phyloP scores from a whole-genome alignment of 2,888 invertebrate species.

The Diploptera punctata region DNA sequence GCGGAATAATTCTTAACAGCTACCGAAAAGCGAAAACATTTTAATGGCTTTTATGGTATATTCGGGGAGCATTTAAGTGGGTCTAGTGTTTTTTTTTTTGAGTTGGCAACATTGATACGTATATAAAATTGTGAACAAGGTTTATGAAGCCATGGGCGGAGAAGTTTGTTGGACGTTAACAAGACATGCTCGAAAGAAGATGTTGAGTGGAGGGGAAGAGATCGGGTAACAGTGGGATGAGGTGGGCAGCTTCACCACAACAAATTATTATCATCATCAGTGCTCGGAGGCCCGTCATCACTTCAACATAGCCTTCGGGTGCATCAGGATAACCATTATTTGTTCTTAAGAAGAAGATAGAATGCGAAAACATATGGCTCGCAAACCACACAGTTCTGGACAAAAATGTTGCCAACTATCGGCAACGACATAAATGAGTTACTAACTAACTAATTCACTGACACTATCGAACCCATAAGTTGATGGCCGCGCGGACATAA shows the following conservation, averaged over 20 bases:
- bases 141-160: neutral
- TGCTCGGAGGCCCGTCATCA: constrained; percentile 24
- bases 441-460: too few species aligned
- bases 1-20: too few species aligned
- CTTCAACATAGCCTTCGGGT: constrained; percentile 32
- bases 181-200: neutral
- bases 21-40: too few species aligned
- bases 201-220: neutral
- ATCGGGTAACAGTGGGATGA: constrained; percentile 1
- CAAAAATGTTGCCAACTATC: constrained; percentile 13
- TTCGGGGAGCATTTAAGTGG: too few species aligned
- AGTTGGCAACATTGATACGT: too few species aligned
- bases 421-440: neutral
- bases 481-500: too few species aligned
- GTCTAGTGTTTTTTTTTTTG: too few species aligned
- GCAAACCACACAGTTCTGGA: neutral
- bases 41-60: too few species aligned
- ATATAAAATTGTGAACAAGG: neutral
- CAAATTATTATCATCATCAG: constrained; percentile 28
- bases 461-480: too few species aligned
- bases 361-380: neutral
- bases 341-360: constrained; percentile 11
- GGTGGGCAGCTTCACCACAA: constrained; percentile 11
- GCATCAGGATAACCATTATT: constrained; percentile 31
- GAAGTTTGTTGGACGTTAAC: constrained; percentile 1